Base-by-base conservation (phyloP, 2,797 vertebrate genomes). In the Sebastes oblongus region DNA sequence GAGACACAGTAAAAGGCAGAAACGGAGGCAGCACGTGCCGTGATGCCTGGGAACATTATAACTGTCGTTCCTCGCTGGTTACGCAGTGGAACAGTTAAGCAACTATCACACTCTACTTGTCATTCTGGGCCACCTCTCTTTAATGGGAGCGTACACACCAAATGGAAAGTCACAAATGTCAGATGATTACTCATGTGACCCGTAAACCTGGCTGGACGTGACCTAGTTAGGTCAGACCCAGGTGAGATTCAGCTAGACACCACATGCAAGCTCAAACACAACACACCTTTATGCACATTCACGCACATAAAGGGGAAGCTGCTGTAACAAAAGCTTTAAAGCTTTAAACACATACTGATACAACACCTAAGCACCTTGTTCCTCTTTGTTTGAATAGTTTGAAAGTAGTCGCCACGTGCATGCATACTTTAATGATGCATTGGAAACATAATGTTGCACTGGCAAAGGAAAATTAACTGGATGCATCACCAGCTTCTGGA, bases 171-270 rank as follows among this genome's bases (percentile, higher is more conserved):
- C 80, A 66, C 55, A 78, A 81, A 74, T 66, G 72, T 82, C 82
- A 65, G 69, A 64, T 84, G 81, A 89, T 90, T 78, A 81, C 77
- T 90, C 83, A 73, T 56, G 65, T 88, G 82, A 90, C 84, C 87
- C 85, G 60, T 88, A 56, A 82, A 61, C 66, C 59, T 67, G 76
- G 82, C 73, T 87, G 69, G 62, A 85, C 52, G 14, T 88, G 90
- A 89, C 93, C 89, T 70, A 91, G 78, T 90, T 92, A 71, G 86
- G 84, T 81, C 87, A 84, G 80, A 83, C 86, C 82, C 92, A 91
- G 91, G 91, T 93, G 87, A 93, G 77, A 79, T 61, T 76, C 76
- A 88, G 74, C 34, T 68, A 84, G 80, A 88, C 83, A 50, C 67
- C 62, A 78, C 82, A 80, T 79, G 66, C 16, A 81, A 67, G 62